Evolutionary conservation across 2,113 vertebrate species (phyloP), one percentile per base, ranked within the genome.

Genomic region (Phalacrocorax aristotelis): DNA sequence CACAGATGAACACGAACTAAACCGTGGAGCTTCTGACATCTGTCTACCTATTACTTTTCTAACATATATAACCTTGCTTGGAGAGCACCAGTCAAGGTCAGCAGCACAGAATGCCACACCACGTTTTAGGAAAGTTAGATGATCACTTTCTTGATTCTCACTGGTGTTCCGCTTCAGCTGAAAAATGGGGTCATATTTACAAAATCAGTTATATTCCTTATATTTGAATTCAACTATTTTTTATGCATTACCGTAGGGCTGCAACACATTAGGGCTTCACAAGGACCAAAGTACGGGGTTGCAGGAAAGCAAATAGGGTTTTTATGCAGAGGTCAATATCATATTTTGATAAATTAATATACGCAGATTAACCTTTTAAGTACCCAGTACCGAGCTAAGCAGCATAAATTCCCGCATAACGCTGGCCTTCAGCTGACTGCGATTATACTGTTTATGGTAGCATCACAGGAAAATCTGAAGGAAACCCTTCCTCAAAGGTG

Each of bases 401-500:
- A 93, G 87, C 61, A 91, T 25, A 29, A n/a, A 78, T 69, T 84
- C 16, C n/a, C 34, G 26, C 46, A 21, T 51, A 94, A 55, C 3
- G 1, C 74, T 86, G 36, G 40, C 77, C 83, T 91, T 94, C 34
- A 15, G 36, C 74, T 95, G 75, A 57, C 72, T 87, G 36, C 91
- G 87, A 68, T 93, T 89, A 79, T 7, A 3, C 7, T 68, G 7
- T 27, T 89, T 62, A n/a, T 86, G 85, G 65, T 22, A 93, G 72
- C 81, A 89, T 65, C 76, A n/a, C 13, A 30, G 6, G 82, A 68
- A 83, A 78, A 90, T 60, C 70, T 90, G 6, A 87, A 88, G 87
- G 76, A 96, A 97, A 91, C 34, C 26, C 93, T 94, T 97, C 83
- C 85, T 58, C 69, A 77, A 79, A 32, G 46, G 40, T 36, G 48